Conservation (phyloP, 2,113 vertebrate genomes). For the Eclectus roratus region DNA sequence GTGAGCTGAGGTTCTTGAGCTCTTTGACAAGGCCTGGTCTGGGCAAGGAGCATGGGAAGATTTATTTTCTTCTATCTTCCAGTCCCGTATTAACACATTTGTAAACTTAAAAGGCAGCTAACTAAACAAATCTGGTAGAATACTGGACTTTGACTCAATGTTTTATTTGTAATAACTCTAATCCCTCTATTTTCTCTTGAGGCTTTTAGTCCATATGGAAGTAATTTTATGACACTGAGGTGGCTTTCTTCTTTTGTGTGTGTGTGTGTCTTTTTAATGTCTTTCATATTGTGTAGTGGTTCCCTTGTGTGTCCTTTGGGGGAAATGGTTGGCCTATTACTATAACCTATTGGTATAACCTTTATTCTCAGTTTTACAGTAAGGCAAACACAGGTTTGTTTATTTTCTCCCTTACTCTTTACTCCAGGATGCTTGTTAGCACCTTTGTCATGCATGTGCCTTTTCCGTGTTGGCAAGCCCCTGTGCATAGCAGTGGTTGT, state of each 20-base stretch:
- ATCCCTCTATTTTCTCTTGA: conserved; percentile 5
- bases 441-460: neutral
- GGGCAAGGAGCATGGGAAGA: neutral
- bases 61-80: neutral
- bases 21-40: neutral
- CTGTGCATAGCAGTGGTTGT: neutral
- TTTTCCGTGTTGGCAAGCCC: neutral
- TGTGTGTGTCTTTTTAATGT: neutral
- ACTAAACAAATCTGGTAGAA: neutral
- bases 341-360: neutral
- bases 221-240: conserved; percentile 9
- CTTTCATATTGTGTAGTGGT: neutral
- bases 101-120: neutral
- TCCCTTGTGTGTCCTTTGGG: neutral
- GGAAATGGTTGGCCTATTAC: neutral
- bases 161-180: conserved; percentile 4
- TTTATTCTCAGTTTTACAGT: neutral
- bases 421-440: neutral
- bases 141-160: neutral
- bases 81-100: neutral
- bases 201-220: conserved; percentile 27
- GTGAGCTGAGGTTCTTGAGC: neutral
- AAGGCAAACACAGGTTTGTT: neutral
- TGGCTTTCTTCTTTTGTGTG: neutral
- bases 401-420: neutral